Conservation (phyloP, 2,113 vertebrate species). For the Alectura lathami region DNA sequence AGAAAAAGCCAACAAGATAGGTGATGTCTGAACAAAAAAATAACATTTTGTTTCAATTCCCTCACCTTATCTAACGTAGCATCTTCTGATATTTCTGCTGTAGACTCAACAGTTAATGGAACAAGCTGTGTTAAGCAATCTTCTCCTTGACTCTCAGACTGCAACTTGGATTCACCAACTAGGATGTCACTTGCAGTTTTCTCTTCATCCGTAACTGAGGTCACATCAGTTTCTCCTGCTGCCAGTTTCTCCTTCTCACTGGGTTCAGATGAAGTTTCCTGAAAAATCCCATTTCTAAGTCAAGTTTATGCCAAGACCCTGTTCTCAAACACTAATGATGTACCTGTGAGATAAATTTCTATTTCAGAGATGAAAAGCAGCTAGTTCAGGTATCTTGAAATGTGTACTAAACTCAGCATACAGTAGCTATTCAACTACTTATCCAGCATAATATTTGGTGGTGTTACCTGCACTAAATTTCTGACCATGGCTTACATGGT, state of each 20-base stretch:
- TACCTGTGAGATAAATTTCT: neutral
- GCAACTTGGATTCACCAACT: slow-evolving; percentile 67
- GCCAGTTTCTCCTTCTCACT: slow-evolving; percentile 65
- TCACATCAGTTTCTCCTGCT: slow-evolving; percentile 62
- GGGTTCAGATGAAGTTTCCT: slow-evolving; percentile 75
- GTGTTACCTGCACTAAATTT: neutral
- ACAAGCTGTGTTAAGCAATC: slow-evolving; percentile 21
- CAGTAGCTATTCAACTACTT: neutral
- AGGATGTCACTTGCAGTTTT: slow-evolving; percentile 57
- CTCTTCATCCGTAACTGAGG: slow-evolving; percentile 50
- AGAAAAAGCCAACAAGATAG: neutral
- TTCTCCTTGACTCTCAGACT: slow-evolving; percentile 65
- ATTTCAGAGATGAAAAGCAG: neutral
- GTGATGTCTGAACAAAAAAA: neutral
- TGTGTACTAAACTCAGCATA: neutral
- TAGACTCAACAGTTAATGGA: slow-evolving; percentile 60
- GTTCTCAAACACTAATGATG: neutral
- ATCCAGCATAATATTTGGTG: neutral
- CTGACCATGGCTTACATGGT: neutral
- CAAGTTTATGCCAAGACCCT: neutral
- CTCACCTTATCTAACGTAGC: slow-evolving; percentile 71
- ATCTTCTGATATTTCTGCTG: slow-evolving; percentile 63
- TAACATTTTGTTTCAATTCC: neutral
- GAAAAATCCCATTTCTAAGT: neutral
- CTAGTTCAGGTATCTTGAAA: neutral